These are phyloP conservation scores for Zaprionus davidi DNA, from an alignment of 1,140 invertebrate genomes.

Conservation along the genomic window DNA sequence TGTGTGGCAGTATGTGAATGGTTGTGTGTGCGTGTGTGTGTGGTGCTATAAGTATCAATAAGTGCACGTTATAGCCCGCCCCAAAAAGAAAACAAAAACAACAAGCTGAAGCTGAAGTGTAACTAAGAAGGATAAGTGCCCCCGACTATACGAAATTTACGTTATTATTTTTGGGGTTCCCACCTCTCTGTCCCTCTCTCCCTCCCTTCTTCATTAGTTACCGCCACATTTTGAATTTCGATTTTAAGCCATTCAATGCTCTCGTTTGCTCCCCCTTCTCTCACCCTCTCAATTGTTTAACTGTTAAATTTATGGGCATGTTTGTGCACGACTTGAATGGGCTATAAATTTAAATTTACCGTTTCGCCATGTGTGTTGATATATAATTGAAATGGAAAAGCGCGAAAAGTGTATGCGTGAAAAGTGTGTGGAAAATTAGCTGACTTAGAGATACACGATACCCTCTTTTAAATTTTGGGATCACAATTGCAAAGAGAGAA, in stretches of 20 bases:
- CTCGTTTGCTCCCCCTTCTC: constrained; percentile 10
- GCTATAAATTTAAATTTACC: constrained; percentile 71
- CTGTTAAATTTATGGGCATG: constrained; percentile 70
- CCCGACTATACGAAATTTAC: constrained; percentile 61
- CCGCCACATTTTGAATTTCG: constrained; percentile 12
- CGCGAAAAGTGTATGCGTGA: constrained; percentile 6
- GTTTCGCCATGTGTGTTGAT: constrained; percentile 27
- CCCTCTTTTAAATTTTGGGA: constrained; percentile 1
- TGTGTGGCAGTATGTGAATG: constrained; percentile 11
- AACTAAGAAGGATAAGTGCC: constrained; percentile 80
- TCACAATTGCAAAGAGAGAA: constrained; percentile 33
- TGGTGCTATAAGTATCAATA: constrained; percentile 80
- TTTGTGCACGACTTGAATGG: constrained; percentile 61
- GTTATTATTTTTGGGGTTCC: constrained; percentile 67
- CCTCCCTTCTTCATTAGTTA: constrained; percentile 22
- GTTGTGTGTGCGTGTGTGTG: constrained; percentile 39
- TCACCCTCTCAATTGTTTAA: constrained; percentile 63
- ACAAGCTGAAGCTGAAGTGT: constrained; percentile 62
- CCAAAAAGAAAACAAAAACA: constrained; percentile 44
- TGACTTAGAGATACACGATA: constrained; percentile 46
- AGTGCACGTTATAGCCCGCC: constrained; percentile 58
- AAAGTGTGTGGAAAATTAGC: constrained; percentile 47
- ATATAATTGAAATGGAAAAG: constrained; percentile 66
- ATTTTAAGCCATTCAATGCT: neutral
- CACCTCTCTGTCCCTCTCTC: neutral